phyloP scores from a whole-genome alignment of 2,113 vertebrate genomes.

The Ursus arctos region DNA sequence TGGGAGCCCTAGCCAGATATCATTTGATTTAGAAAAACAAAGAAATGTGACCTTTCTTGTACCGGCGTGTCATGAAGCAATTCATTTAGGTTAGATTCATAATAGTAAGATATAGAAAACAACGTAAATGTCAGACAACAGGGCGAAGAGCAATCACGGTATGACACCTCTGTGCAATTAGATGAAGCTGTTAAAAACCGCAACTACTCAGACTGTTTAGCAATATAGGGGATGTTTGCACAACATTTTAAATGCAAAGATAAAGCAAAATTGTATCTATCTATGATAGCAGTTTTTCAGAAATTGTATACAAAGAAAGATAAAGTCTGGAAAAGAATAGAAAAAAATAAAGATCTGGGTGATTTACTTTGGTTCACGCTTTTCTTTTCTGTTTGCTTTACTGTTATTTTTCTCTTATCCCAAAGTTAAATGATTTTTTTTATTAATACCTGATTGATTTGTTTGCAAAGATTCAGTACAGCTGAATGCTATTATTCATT shows the following conservation, averaged over 20 bases:
- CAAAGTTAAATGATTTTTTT: constrained; percentile 19
- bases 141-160: neutral
- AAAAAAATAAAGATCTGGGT: neutral
- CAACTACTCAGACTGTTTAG: neutral
- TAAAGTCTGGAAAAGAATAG: neutral
- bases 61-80: constrained; percentile 6
- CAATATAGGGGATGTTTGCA: neutral
- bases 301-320: neutral
- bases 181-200: neutral
- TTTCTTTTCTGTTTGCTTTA: neutral
- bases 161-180: neutral
- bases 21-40: constrained; percentile 68
- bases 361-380: neutral
- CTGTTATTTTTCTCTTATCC: neutral
- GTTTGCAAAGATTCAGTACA: neutral
- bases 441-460: neutral
- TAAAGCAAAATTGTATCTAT: neutral
- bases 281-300: neutral
- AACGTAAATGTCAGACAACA: constrained; percentile 33
- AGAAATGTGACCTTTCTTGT: constrained; percentile 59
- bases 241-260: constrained; percentile 1
- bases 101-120: constrained; percentile 51
- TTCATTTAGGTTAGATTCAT: constrained; percentile 34
- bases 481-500: neutral
- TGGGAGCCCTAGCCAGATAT: constrained; percentile 47